A percentile compares a stretch with the other conserved stretches of the same genome.
Conservation (phyloP, 2,113 vertebrate genomes). For the Lamprotornis superbus region DNA sequence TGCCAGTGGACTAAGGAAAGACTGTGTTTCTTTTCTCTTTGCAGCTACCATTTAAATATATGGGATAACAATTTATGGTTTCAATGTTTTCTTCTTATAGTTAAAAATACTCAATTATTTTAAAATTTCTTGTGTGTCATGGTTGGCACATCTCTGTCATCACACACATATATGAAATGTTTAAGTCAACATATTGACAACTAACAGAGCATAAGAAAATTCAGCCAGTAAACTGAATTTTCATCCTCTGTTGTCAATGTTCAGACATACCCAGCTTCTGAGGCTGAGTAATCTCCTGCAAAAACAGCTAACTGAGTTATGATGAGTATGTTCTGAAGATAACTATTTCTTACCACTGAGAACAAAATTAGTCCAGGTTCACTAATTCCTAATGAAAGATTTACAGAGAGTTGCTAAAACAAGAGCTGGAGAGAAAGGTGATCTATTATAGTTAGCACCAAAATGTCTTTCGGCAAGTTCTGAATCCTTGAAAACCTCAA, state of each 20-base stretch:
- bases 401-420: not conserved
- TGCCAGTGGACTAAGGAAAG: not conserved
- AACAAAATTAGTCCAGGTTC: not conserved
- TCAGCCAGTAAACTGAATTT: not conserved
- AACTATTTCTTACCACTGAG: not conserved
- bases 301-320: not conserved
- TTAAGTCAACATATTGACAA: not conserved
- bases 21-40: not conserved
- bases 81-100: not conserved
- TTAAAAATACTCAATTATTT: not conserved
- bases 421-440: not conserved
- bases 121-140: not conserved
- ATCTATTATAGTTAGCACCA: not conserved
- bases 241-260: not conserved
- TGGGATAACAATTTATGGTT: not conserved
- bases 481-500: not conserved
- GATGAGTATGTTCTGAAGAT: not conserved
- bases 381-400: not conserved
- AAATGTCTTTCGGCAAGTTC: not conserved
- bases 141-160: not conserved
- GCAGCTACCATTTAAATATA: not conserved
- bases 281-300: not conserved
- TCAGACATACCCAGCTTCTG: not conserved
- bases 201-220: not conserved
- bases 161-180: not conserved